A percentile compares a stretch with the other conserved stretches of the same genome.
Evolutionary conservation across 2,888 invertebrate species (phyloP).

Genomic region (Blomia tropicalis): DNA sequence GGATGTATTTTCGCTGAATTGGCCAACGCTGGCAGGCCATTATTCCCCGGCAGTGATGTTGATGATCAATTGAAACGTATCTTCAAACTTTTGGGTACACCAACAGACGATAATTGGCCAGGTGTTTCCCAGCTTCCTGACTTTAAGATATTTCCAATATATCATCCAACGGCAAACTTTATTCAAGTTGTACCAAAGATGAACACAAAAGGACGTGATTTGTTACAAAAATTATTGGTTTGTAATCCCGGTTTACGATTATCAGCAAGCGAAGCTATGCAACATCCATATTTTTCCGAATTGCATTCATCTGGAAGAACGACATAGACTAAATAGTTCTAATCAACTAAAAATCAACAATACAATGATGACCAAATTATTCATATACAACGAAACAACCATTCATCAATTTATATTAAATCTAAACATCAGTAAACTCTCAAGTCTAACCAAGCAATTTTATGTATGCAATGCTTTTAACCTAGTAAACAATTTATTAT

Average conservation of each 20-base stretch:
- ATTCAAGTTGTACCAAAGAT: conserved; percentile 86
- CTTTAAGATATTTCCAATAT: conserved; percentile 80
- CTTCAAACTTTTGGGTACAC: conserved; percentile 81
- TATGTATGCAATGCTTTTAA: too few relatives aligned
- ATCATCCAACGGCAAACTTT: conserved; percentile 79
- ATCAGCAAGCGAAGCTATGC: conserved; percentile 91
- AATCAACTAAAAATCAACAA: too few relatives aligned
- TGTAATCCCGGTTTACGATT: conserved; percentile 85
- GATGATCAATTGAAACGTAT: conserved; percentile 95
- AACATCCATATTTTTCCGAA: conserved; percentile 69
- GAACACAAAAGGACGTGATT: conserved; percentile 77
- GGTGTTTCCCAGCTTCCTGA: conserved; percentile 85
- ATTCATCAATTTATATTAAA: too few relatives aligned
- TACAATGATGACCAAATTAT: neutral
- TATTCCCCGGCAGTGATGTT: conserved; percentile 98
- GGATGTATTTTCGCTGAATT: conserved; percentile 98
- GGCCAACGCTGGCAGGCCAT: conserved; percentile 83
- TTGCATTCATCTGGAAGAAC: conserved; percentile 31
- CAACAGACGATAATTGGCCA: conserved; percentile 89
- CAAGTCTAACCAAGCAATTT: too few relatives aligned
- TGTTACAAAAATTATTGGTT: conserved; percentile 68
- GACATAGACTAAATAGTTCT: too few relatives aligned
- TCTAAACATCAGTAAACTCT: too few relatives aligned
- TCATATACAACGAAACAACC: too few relatives aligned
- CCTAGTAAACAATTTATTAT: too few relatives aligned